These are phyloP conservation scores for Sarcophaga caerulescens DNA, from an alignment of 2,888 invertebrate species.

Conservation along the genomic window DNA sequence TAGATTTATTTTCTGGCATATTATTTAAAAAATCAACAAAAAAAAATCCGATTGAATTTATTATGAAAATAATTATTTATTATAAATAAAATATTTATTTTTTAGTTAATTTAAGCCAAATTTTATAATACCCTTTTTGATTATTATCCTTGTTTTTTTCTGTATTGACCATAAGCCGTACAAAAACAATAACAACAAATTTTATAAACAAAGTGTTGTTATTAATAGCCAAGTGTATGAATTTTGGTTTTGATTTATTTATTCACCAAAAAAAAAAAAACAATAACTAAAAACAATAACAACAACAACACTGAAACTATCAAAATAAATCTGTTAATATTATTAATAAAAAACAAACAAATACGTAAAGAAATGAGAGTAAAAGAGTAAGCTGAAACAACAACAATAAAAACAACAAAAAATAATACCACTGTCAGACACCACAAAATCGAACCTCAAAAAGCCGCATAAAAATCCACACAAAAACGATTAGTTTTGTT, in stretches of 20 bases:
- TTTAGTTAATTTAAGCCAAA: conserved; percentile 29
- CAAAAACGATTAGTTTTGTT: conserved; percentile 70
- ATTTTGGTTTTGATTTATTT: conserved; percentile 42
- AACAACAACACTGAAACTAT: not conserved
- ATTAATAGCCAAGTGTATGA: conserved; percentile 51
- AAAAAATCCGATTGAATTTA: not conserved
- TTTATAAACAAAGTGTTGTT: conserved; percentile 18
- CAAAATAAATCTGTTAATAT: not conserved
- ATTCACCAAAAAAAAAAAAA: not conserved
- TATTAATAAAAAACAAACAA: not conserved
- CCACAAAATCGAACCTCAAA: conserved; percentile 67
- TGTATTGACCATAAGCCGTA: conserved; percentile 21
- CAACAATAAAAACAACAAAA: conserved; percentile 6
- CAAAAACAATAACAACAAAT: not conserved
- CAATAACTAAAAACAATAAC: not conserved
- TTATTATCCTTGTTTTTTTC: conserved; percentile 33
- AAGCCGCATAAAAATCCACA: conserved; percentile 69
- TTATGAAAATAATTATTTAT: too few species aligned
- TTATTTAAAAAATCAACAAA: not conserved
- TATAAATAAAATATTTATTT: not conserved
- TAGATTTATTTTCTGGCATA: conserved; percentile 16
- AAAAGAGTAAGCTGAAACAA: not conserved
- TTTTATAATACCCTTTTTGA: conserved; percentile 7
- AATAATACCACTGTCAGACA: conserved; percentile 67
- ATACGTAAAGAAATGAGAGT: conserved; percentile 20